Evolutionary conservation across 53 echinoderm and acorn worm species (phyloP).

Genomic region (Holothuria leucospilota): DNA sequence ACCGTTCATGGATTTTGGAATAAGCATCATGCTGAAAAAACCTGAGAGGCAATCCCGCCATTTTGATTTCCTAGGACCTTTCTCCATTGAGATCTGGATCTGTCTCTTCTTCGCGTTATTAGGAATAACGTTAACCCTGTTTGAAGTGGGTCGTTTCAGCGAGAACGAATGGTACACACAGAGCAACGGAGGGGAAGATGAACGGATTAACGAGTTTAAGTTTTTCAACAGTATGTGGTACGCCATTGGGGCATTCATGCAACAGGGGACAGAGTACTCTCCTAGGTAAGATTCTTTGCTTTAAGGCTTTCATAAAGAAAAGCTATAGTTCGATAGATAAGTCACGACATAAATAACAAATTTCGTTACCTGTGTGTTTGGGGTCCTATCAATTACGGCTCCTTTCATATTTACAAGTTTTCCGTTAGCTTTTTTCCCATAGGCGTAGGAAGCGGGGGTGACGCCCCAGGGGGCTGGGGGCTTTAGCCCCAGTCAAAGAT

Average conservation of each 20-base stretch:
- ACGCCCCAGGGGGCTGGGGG: too few species aligned
- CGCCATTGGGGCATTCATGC: constrained; percentile 93
- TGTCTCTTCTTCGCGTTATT: constrained; percentile 78
- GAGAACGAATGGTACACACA: constrained; percentile 83
- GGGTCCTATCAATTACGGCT: too few species aligned
- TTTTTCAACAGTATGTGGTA: constrained; percentile 97
- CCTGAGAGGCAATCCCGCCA: constrained; percentile 62
- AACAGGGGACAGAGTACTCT: constrained; percentile 89
- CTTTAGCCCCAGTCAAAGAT: too few species aligned
- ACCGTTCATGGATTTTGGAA: constrained; percentile 95
- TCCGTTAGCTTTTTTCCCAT: too few species aligned
- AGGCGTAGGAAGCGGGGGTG: too few species aligned
- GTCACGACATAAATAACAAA: too few species aligned
- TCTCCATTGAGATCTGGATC: constrained; percentile 92
- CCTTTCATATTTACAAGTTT: too few species aligned
- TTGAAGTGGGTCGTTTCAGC: constrained; percentile 94
- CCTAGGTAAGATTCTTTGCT: constrained; percentile 65
- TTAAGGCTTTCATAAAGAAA: too few species aligned
- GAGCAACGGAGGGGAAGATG: constrained; percentile 57
- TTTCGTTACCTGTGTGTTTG: too few species aligned
- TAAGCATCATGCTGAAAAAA: constrained; percentile 98
- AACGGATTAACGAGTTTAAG: constrained; percentile 87
- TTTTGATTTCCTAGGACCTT: constrained; percentile 90
- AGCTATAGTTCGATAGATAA: too few species aligned
- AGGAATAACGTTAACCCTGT: constrained; percentile 89